phyloP scores from a whole-genome alignment of 2,888 invertebrate species.

The Polydrusus tereticollis region DNA sequence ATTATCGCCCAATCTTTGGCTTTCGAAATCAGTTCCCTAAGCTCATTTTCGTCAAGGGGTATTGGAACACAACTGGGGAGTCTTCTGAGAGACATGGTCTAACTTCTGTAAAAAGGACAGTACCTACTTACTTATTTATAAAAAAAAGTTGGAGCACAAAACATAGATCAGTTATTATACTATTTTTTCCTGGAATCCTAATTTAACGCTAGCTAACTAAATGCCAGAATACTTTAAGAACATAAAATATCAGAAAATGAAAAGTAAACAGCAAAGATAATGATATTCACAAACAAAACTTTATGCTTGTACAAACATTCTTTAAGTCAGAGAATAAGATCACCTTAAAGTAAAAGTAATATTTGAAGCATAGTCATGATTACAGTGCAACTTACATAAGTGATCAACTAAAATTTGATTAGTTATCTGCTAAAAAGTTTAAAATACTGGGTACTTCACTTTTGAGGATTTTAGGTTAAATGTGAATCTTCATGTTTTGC shows the following conservation, averaged over 20 bases:
- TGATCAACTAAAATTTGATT: constrained; percentile 6
- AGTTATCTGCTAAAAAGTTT: background rate
- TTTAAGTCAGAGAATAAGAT: background rate
- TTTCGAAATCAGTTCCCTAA: constrained; percentile 77
- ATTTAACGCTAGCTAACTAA: background rate
- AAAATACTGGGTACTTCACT: background rate
- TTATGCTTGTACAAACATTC: background rate
- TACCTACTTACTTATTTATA: no score
- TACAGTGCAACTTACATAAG: constrained; percentile 1
- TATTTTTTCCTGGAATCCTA: background rate
- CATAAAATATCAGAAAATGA: background rate
- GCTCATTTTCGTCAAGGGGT: constrained; percentile 75
- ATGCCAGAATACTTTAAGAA: background rate
- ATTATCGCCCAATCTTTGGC: constrained; percentile 88
- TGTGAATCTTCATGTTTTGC: no score
- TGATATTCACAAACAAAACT: no score
- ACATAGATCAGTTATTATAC: no score
- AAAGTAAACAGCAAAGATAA: no score
- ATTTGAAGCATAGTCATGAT: background rate
- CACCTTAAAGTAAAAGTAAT: background rate
- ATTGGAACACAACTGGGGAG: constrained; percentile 75
- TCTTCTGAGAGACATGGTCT: constrained; percentile 26
- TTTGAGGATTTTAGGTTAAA: background rate
- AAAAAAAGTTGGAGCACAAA: no score
- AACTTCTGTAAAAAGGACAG: background rate